These are phyloP conservation scores for Lampris incognitus DNA, from an alignment of 2,113 vertebrate species.

Conservation along the genomic window DNA sequence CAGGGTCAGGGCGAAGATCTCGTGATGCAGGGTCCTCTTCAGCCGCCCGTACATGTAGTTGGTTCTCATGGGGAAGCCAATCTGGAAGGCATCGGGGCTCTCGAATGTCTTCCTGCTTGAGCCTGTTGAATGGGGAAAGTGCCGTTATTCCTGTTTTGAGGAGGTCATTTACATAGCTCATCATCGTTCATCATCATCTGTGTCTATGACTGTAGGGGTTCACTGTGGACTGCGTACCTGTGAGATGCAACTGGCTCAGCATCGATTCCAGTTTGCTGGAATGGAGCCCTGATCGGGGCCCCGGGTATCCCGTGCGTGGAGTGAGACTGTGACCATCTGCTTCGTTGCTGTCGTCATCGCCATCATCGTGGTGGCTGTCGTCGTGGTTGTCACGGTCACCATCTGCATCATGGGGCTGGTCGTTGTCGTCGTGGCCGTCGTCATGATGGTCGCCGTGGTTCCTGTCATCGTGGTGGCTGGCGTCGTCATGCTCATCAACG, in stretches of 20 bases:
- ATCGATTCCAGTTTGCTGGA: conserved; percentile 77
- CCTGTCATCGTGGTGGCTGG: conserved; percentile 14
- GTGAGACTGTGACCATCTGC: conserved; percentile 59
- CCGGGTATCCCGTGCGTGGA: conserved; percentile 61
- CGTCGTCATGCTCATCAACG: not conserved
- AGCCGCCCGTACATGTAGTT: conserved; percentile 84
- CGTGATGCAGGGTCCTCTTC: conserved; percentile 79
- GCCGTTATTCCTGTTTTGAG: not conserved
- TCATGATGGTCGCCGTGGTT: conserved; percentile 2
- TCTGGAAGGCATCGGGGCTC: conserved; percentile 75
- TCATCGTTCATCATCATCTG: not conserved
- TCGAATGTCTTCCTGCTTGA: conserved; percentile 56
- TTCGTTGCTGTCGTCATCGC: conserved; percentile 61
- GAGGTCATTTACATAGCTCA: not conserved
- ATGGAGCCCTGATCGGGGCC: conserved; percentile 51
- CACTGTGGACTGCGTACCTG: conserved; percentile 46
- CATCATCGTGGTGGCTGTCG: conserved; percentile 25
- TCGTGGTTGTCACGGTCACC: conserved; percentile 21
- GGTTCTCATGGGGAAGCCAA: conserved; percentile 84
- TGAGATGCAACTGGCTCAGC: conserved; percentile 78
- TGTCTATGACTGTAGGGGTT: not conserved
- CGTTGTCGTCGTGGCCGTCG: not conserved
- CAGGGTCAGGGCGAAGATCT: conserved; percentile 84
- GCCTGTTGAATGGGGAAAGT: conserved; percentile 54
- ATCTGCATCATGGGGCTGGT: conserved; percentile 8